Conservation (phyloP, 2,113 vertebrate genomes). For the Acanthochromis polyacanthus region DNA sequence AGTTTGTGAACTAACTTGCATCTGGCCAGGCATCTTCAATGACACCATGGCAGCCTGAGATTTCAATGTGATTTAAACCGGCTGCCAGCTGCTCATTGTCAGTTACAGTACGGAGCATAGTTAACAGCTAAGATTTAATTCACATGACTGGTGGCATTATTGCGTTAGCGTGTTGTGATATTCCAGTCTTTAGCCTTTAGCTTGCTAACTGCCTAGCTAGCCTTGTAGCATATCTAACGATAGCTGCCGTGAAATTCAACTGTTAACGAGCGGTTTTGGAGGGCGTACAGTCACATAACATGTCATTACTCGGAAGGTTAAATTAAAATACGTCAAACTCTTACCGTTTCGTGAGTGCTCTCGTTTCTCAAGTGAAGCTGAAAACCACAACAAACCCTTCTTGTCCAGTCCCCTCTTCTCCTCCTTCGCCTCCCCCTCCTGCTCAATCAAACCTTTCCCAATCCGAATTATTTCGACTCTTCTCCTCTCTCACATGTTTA, state of each 20-base stretch:
- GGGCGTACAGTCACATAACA: fast-evolving
- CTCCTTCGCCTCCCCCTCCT: constrained; percentile 40
- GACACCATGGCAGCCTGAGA: not conserved
- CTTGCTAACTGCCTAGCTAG: constrained; percentile 55
- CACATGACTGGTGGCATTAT: constrained; percentile 8
- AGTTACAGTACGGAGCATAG: not conserved
- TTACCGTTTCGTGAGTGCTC: constrained; percentile 61
- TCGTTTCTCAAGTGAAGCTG: constrained; percentile 44
- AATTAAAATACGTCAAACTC: constrained; percentile 9
- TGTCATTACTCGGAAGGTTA: too few relatives aligned
- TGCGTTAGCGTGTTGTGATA: not conserved
- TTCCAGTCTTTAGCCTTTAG: constrained; percentile 26
- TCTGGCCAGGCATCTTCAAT: not conserved
- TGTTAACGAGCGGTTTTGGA: not conserved
- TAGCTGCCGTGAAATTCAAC: not conserved
- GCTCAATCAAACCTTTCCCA: constrained; percentile 71
- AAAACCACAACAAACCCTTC: constrained; percentile 76
- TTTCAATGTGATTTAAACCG: not conserved
- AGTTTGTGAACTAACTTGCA: constrained; percentile 36
- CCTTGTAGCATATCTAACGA: constrained; percentile 23
- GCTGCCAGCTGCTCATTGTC: not conserved
- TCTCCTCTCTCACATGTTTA: constrained; percentile 75
- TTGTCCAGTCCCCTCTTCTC: constrained; percentile 27
- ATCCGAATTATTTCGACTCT: constrained; percentile 49
- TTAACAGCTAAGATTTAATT: not conserved